A percentile compares a stretch with the other conserved stretches of the same genome.
Evolutionary conservation across 2,113 vertebrate genomes (phyloP).

Genomic region (Lichenostomus cassidix): DNA sequence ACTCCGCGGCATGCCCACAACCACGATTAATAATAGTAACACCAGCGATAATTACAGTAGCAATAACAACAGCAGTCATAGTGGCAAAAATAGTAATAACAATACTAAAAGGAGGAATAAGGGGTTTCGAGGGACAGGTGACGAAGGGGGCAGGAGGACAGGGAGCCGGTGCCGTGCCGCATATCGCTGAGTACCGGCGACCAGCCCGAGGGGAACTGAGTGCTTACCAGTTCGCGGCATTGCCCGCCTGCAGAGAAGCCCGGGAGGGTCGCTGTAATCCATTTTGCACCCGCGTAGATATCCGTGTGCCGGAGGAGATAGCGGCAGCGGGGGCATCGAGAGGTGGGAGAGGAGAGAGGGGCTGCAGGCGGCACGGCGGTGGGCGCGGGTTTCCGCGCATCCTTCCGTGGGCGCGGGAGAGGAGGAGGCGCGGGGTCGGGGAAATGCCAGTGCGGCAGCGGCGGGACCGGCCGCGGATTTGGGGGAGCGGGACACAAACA

Average conservation of each 20-base stretch:
- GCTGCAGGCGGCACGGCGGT: background rate
- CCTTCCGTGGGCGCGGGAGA: background rate
- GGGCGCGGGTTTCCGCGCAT: background rate
- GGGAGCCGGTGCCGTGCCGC: background rate
- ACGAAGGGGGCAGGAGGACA: background rate
- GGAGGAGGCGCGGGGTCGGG: background rate
- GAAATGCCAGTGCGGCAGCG: background rate
- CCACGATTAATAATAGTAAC: background rate
- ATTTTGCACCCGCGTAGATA: conserved; percentile 34
- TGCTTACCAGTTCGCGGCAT: conserved; percentile 70
- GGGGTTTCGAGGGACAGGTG: background rate
- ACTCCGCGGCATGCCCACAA: background rate
- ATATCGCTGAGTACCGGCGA: background rate
- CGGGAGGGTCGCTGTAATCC: conserved; percentile 73
- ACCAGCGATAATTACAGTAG: background rate
- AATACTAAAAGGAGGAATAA: background rate
- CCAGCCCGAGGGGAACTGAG: background rate
- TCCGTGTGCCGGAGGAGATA: background rate
- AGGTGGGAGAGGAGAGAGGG: background rate
- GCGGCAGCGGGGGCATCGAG: background rate
- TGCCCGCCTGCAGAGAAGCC: conserved; percentile 25
- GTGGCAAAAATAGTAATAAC: background rate
- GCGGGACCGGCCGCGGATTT: background rate
- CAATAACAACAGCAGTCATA: background rate
- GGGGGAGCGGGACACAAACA: background rate